These are phyloP conservation scores for Stomatorhinus ivindoensis DNA, from an alignment of 2,113 vertebrate genomes.

Conservation along the genomic window DNA sequence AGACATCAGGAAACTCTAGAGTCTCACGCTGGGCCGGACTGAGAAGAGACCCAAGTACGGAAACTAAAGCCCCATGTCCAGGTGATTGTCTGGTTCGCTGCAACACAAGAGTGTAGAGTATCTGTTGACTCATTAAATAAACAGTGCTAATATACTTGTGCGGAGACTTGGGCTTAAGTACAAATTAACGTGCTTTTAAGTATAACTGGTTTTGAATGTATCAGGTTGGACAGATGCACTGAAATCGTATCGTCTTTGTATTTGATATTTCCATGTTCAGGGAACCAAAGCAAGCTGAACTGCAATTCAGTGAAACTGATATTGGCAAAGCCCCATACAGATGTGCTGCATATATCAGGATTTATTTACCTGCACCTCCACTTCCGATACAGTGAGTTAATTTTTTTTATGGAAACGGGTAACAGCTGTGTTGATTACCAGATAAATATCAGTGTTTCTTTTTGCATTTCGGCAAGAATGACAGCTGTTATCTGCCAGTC, in stretches of 20 bases:
- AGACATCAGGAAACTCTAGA: background rate
- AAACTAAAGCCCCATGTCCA: background rate
- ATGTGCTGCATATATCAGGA: background rate
- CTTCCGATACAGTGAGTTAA: background rate
- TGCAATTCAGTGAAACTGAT: background rate
- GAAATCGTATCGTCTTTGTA: background rate
- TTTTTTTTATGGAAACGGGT: too few relatives aligned
- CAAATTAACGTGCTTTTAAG: background rate
- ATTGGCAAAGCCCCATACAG: background rate
- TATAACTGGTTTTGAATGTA: background rate
- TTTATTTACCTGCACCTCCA: background rate
- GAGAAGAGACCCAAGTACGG: background rate
- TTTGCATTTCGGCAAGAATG: background rate
- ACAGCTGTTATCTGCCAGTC: background rate
- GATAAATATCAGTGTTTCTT: background rate
- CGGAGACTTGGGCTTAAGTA: background rate
- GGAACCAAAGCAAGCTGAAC: background rate
- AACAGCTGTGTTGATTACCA: background rate
- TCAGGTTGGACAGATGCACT: background rate
- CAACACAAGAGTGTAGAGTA: background rate
- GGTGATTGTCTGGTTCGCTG: background rate
- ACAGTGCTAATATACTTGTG: background rate
- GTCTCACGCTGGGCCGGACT: background rate
- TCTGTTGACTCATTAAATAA: conserved; percentile 5
- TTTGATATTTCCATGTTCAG: background rate